A percentile compares a stretch with the other conserved stretches of the same genome.
phyloP scores from a whole-genome alignment of 2,797 vertebrate species.

The Tokudaia tokunoshimensis region DNA sequence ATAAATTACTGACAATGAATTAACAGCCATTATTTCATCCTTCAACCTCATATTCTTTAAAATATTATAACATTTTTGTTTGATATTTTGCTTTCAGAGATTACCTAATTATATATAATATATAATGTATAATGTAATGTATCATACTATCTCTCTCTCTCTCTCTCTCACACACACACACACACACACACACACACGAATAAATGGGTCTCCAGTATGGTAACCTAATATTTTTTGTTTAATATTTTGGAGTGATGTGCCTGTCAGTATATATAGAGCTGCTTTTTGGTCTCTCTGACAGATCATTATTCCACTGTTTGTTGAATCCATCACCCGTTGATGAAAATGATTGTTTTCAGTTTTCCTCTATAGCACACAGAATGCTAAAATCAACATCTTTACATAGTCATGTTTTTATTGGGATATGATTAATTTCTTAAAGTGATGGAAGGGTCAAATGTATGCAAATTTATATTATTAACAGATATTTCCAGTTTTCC shows the following conservation, averaged over 20 bases:
- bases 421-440: constrained; percentile 34
- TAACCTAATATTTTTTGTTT: constrained; percentile 21
- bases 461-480: constrained; percentile 59
- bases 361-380: constrained; percentile 2
- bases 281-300: not conserved
- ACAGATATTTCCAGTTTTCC: constrained; percentile 28
- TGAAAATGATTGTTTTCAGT: not conserved
- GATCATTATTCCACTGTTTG: not conserved
- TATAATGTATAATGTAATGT: not conserved
- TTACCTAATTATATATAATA: not conserved
- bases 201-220: not conserved
- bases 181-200: too few species aligned
- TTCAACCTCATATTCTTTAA: not conserved
- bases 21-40: not conserved
- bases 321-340: constrained; percentile 26
- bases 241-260: not conserved
- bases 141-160: not conserved
- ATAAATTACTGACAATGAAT: not conserved
- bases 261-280: not conserved
- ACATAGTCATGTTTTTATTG: not conserved
- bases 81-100: constrained; percentile 23
- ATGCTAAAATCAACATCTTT: not conserved
- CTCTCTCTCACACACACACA: too few species aligned
- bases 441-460: not conserved
- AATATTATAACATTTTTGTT: constrained; percentile 26